These are phyloP conservation scores for Synergus umbraculus DNA, from an alignment of 2,888 invertebrate genomes.

Conservation along the genomic window DNA sequence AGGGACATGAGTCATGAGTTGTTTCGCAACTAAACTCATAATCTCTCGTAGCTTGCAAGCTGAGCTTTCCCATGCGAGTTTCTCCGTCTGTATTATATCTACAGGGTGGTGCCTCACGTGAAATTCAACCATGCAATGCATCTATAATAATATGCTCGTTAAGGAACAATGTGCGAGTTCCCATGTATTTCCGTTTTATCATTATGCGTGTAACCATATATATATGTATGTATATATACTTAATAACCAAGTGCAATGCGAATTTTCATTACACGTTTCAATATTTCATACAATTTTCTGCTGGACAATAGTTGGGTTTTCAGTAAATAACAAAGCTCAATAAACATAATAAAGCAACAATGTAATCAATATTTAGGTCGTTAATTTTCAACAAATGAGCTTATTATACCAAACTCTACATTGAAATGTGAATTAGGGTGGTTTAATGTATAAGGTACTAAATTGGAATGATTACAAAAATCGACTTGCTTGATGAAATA, in stretches of 20 bases:
- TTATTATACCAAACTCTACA: no score
- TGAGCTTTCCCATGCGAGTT: slow-evolving; percentile 73
- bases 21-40: slow-evolving; percentile 75
- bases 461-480: no score
- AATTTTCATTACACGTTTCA: no score
- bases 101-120: slow-evolving; percentile 62
- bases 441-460: no score
- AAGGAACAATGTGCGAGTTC: slow-evolving; percentile 52
- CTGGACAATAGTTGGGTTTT: no score
- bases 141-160: slow-evolving; percentile 68
- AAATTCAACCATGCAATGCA: slow-evolving; percentile 66
- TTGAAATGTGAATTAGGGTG: no score
- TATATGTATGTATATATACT: slow-evolving; percentile 30
- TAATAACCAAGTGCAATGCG: slow-evolving; percentile 22
- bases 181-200: background rate
- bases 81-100: slow-evolving; percentile 55
- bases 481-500: no score
- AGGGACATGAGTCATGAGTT: slow-evolving; percentile 66
- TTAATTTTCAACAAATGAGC: no score
- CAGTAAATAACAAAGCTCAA: no score
- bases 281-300: background rate
- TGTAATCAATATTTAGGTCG: no score
- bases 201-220: slow-evolving; percentile 13
- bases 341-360: no score
- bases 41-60: slow-evolving; percentile 74